Evolutionary conservation across 1,140 invertebrate species (phyloP).

Genomic region (Drosophila pachea): DNA sequence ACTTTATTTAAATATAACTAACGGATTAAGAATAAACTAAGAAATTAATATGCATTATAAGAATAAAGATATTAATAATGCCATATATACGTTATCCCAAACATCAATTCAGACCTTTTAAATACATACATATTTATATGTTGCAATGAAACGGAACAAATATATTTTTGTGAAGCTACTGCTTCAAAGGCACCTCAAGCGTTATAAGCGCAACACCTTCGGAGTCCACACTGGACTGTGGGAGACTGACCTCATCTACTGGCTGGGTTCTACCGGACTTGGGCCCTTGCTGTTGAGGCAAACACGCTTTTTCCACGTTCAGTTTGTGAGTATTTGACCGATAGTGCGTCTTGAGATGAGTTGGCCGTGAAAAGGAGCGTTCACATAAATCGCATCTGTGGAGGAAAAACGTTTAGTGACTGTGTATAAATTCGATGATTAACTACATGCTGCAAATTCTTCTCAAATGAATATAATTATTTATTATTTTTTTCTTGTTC

Average conservation of each 20-base stretch:
- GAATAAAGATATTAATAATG: too few relatives aligned
- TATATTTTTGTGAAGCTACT: conserved; percentile 1
- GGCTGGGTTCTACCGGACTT: neutral
- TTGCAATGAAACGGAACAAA: neutral
- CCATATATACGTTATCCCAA: too few relatives aligned
- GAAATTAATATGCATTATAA: neutral
- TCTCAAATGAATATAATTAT: neutral
- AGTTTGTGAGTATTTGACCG: conserved; percentile 66
- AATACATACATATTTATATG: neutral
- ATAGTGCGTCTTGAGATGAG: conserved; percentile 61
- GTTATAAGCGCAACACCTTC: conserved; percentile 11
- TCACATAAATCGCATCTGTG: conserved; percentile 61
- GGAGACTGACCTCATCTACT: neutral
- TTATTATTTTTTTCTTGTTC: too few relatives aligned
- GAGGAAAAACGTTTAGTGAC: neutral
- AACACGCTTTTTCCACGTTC: conserved; percentile 47
- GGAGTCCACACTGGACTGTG: neutral
- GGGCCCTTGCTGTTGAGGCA: neutral
- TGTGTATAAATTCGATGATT: neutral
- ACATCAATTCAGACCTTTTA: too few relatives aligned
- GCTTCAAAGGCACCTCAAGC: conserved; percentile 36
- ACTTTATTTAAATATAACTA: neutral
- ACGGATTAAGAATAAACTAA: neutral
- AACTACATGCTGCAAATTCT: neutral
- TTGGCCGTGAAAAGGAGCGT: conserved; percentile 56